Conservation (phyloP, 2,797 vertebrate genomes). For the Apogon hyalosoma region DNA sequence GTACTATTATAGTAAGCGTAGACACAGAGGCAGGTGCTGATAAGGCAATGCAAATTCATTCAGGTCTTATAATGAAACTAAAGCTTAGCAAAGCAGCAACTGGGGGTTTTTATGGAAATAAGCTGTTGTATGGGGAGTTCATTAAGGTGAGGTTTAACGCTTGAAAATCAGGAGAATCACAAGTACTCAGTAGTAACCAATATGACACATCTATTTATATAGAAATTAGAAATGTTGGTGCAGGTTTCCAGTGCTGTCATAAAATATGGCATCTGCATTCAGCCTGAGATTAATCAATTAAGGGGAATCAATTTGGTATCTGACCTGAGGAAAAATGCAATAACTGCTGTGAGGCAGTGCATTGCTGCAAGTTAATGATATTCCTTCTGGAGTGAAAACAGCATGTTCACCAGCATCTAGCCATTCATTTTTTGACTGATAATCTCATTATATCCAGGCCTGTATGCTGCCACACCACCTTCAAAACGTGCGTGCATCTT, state of each 20-base stretch:
- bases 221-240: neutral
- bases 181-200: constrained; percentile 27
- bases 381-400: constrained; percentile 33
- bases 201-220: constrained; percentile 9
- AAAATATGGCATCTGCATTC: constrained; percentile 35
- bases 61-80: constrained; percentile 59
- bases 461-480: constrained; percentile 4
- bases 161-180: constrained; percentile 31
- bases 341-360: constrained; percentile 14
- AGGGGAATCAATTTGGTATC: constrained; percentile 48
- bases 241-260: neutral
- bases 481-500: constrained; percentile 9
- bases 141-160: constrained; percentile 38
- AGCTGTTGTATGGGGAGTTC: constrained; percentile 34
- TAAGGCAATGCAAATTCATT: constrained; percentile 70
- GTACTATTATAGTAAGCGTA: constrained; percentile 45
- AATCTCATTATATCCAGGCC: constrained; percentile 46
- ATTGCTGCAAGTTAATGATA: constrained; percentile 17
- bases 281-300: constrained; percentile 28
- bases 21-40: constrained; percentile 52
- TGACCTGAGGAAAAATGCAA: constrained; percentile 32
- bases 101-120: constrained; percentile 54
- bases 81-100: constrained; percentile 46
- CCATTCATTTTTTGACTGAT: constrained; percentile 53
- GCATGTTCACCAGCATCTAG: constrained; percentile 35